phyloP scores from a whole-genome alignment of 2,888 invertebrate species.

The Eueremaeus valkanovi region DNA sequence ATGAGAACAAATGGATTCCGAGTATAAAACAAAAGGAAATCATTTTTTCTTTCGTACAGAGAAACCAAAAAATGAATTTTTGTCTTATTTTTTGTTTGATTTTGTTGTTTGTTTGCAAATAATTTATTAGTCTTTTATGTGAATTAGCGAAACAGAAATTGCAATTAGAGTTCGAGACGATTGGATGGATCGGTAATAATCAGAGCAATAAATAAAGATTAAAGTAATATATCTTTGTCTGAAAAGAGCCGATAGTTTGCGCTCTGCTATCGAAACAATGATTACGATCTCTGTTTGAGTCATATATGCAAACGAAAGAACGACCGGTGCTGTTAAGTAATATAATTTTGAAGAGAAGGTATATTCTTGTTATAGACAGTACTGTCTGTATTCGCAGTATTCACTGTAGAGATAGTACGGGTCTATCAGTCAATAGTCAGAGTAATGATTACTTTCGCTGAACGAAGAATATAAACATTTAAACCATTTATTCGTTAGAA shows the following conservation, averaged over 20 bases:
- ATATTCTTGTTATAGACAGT: conserved; percentile 12
- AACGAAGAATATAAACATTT: neutral
- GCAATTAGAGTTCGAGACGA: neutral
- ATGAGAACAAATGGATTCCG: neutral
- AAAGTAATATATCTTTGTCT: neutral
- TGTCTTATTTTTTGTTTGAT: neutral
- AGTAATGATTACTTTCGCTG: neutral
- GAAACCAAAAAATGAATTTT: neutral
- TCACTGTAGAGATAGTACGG: neutral
- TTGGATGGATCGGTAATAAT: neutral
- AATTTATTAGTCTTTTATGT: neutral
- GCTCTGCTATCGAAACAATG: neutral
- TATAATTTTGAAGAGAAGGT: conserved; percentile 6
- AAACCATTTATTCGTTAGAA: neutral
- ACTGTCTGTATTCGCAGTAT: neutral
- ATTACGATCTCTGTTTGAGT: neutral
- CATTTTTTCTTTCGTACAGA: neutral
- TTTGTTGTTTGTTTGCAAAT: neutral
- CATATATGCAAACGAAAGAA: conserved; percentile 24
- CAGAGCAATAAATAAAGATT: conserved; percentile 25
- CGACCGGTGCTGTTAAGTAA: conserved; percentile 28
- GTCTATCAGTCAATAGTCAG: neutral
- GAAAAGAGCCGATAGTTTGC: neutral
- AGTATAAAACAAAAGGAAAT: neutral
- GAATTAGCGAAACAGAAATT: neutral